Base-by-base conservation (phyloP, 1,140 invertebrate genomes). In the Arctopsyche grandis region DNA sequence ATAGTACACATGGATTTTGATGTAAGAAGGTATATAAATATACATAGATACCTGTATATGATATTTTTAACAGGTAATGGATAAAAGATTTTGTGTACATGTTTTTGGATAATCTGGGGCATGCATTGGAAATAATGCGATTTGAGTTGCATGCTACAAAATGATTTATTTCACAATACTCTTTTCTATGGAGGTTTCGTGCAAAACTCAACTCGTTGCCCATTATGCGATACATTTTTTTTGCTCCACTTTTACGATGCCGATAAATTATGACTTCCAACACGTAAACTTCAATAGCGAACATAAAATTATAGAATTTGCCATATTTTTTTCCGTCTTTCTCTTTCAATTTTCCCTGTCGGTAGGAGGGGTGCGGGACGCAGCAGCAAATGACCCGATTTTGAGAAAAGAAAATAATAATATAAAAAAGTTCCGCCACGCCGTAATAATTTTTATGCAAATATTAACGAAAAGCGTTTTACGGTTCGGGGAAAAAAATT, bases 131-230 rank as follows among this genome's bases (percentile, higher is more conserved):
- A 60, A 9, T 9, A 60, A 60, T 16, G 56, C 16, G 21, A 60
- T 60, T 60, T 10, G n/a, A 19, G 56, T 60, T 60, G 56, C 56
- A 60, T 60, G 56, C 16, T 60, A 21, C 16, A 5, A 21, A 60
- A 60, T 60, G 56, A 60, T 60, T 60, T 60, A 60, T 60, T 21
- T 9, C 56, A 16, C 21, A 60, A 60, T 60, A 21, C n/a, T 52
- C 16, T 1, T 52, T 46, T 52, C 48, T 12, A 10, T 7, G 29
- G 7, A 38, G 48, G 48, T 52, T 52, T 52, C 48, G 48, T 52
- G 48, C 48, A 52, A 52, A 52, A 52, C 48, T 52, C 16, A 52
- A 52, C 48, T 52, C 16, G 48, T 52, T 52, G 48, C 48, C 10
- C 29, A 38, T 38, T 38, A 38, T 12, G 10, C 48, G 12, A 52